A percentile compares a stretch with the other conserved stretches of the same genome.
Evolutionary conservation across 2,888 invertebrate species (phyloP).

Genomic region (Diplolepis rosae): DNA sequence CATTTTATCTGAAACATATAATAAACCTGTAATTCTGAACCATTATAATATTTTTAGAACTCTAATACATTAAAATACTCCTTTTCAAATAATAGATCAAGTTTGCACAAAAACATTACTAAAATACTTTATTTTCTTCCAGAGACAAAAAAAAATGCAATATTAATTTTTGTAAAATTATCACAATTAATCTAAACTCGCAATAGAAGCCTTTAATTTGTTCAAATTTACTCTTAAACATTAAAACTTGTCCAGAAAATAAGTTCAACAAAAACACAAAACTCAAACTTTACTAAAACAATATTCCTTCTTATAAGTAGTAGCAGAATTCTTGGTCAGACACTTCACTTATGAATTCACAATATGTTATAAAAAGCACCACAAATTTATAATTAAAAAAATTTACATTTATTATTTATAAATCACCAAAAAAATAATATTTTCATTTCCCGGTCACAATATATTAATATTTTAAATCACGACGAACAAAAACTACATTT

Average conservation of each 20-base stretch:
- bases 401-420: not conserved
- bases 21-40: conserved; percentile 3
- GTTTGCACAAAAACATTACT: no score
- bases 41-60: no score
- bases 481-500: no score
- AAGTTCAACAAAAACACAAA: no score
- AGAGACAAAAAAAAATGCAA: no score
- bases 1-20: conserved; percentile 33
- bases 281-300: no score
- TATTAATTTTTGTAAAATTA: no score
- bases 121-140: no score
- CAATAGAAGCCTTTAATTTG: no score
- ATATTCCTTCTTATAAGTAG: not conserved
- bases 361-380: not conserved
- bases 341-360: conserved; percentile 1
- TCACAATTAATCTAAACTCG: no score
- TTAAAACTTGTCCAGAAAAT: no score
- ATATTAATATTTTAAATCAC: not conserved
- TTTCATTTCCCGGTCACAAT: not conserved
- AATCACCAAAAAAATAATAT: not conserved
- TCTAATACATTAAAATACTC: not conserved
- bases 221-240: no score
- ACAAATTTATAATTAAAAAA: not conserved
- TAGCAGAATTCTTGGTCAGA: conserved; percentile 9
- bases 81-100: not conserved